Evolutionary conservation across 2,797 vertebrate genomes (phyloP).

Genomic region (Acanthopagrus latus): DNA sequence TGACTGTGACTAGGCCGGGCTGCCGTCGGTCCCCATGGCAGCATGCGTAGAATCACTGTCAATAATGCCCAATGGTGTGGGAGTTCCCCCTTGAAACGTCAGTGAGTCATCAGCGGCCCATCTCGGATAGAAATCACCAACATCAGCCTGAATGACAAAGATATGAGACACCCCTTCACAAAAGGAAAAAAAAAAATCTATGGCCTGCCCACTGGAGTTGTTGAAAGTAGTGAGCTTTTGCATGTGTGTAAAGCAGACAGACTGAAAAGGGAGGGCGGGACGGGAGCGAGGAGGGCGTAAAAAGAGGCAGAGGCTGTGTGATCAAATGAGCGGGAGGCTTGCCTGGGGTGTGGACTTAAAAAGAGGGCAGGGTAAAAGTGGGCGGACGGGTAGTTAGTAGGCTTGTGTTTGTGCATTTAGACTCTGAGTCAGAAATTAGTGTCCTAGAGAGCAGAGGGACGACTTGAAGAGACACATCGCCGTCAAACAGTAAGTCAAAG

Average conservation of each 20-base stretch:
- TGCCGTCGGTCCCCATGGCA: conserved; percentile 74
- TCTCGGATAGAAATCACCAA: conserved; percentile 41
- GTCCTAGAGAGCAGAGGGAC: conserved; percentile 65
- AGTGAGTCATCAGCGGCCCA: conserved; percentile 71
- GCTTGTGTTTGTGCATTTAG: conserved; percentile 69
- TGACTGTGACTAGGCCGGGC: conserved; percentile 29
- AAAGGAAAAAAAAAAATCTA: conserved; percentile 29
- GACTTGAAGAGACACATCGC: conserved; percentile 60
- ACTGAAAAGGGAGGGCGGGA: conserved; percentile 17
- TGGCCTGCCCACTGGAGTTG: conserved; percentile 35
- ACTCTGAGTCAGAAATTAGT: conserved; percentile 68
- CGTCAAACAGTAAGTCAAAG: conserved; percentile 68
- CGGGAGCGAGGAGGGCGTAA: conserved; percentile 4
- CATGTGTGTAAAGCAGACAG: conserved; percentile 38
- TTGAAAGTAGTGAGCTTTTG: conserved; percentile 41
- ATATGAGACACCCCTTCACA: conserved; percentile 43
- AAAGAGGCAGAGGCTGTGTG: conserved; percentile 46
- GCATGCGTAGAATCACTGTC: conserved; percentile 47
- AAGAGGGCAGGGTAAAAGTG: conserved; percentile 75
- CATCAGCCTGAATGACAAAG: conserved; percentile 66
- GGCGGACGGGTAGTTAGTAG: conserved; percentile 59
- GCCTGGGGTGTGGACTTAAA: conserved; percentile 73
- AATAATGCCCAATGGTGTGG: conserved; percentile 61
- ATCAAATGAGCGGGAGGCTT: conserved; percentile 53
- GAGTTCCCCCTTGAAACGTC: conserved; percentile 63